A percentile compares a stretch with the other conserved stretches of the same genome.
Evolutionary conservation across 2,888 invertebrate species (phyloP).

Genomic region (Scaptodrosophila latifasciaeformis): DNA sequence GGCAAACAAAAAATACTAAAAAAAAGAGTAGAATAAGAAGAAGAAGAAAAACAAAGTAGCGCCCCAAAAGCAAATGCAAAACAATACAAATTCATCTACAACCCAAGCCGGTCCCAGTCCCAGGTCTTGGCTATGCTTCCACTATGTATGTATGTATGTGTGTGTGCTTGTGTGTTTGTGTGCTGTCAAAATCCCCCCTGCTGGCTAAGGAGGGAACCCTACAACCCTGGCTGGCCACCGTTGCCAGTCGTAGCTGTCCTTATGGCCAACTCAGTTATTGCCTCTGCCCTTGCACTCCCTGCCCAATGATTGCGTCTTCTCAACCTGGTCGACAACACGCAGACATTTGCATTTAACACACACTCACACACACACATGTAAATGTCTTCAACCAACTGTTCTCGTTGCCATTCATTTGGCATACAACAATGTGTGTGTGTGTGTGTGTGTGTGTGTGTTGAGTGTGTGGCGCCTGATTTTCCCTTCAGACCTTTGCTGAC

Average conservation of each 20-base stretch:
- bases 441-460: slow-evolving; percentile 10
- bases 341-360: no score
- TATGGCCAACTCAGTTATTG: no score
- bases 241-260: no score
- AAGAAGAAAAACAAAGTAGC: slow-evolving; percentile 57
- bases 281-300: no score
- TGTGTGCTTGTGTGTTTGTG: not conserved
- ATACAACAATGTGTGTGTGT: slow-evolving; percentile 17
- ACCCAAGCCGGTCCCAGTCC: slow-evolving; percentile 3
- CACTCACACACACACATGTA: slow-evolving; percentile 10
- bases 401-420: not conserved
- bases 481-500: slow-evolving; percentile 17
- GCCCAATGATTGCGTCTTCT: no score
- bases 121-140: not conserved
- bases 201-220: not conserved
- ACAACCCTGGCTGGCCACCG: not conserved
- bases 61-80: slow-evolving; percentile 69
- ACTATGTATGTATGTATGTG: not conserved
- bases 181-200: not conserved
- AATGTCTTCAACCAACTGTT: slow-evolving; percentile 10
- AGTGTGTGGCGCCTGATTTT: slow-evolving; percentile 51
- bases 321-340: no score
- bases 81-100: slow-evolving; percentile 67
- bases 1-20: no score
- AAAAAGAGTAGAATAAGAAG: slow-evolving; percentile 32